Base-by-base conservation (phyloP, 2,113 vertebrate species). In the Salminus brasiliensis region DNA sequence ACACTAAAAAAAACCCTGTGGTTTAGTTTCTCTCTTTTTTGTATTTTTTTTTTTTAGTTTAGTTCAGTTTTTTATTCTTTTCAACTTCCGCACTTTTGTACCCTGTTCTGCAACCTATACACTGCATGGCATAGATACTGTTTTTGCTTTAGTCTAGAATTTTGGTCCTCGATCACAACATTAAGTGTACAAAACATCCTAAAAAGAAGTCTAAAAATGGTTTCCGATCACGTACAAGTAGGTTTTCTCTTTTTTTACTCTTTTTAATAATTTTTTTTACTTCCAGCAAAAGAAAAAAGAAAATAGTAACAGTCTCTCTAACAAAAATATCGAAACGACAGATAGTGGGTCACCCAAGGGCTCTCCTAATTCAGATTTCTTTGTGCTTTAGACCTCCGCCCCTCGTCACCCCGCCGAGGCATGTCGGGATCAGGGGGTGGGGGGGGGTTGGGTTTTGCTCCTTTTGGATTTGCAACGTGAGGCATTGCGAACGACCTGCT, bases 141-240 rank as follows among this genome's bases (percentile, higher is more conserved):
- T 93, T 93, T 93, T 93, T 92, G 91, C 91, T 91, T 92, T 84
- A 88, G 89, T 89, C 88, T 91, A 84, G 86, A 86, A 87, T 92
- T 93, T 93, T 93, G 93, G 92, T 94, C 93, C 93, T 93, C 91
- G 86, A 84, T 92, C 87, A 91, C 90, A 86, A 92, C 88, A 91
- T 87, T 85, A 88, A 91, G 85, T 92, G 89, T 94, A 93, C 88
- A 93, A 93, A 93, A 92, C 90, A 88, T 91, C 91, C 90, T 91
- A 92, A 92, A 93, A 93, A 93, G 88, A 90, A 91, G 86, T 90
- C 89, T 88, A 92, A 91, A 93, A 93, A 92, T 89, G 86, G 8
- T 21, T 88, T 87, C 88, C 81, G 73, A 89, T 91, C 89, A 92
- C 91, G 86, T 88, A 93, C 90, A 91, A 88, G 87, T 74, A 57